phyloP scores from a whole-genome alignment of 1,140 invertebrate genomes.

The Brachionus koreanus region DNA sequence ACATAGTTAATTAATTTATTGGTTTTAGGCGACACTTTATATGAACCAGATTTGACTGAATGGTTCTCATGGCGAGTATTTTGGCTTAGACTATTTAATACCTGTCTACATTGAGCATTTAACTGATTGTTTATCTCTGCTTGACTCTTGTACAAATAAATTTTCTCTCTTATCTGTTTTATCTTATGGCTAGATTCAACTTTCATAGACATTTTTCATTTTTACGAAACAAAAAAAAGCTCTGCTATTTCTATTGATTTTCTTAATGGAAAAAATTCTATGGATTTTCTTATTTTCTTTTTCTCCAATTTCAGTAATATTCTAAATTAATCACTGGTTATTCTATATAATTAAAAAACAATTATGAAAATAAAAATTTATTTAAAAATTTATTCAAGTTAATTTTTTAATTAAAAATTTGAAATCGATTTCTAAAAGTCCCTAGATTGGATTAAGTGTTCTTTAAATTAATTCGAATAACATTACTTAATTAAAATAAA shows the following conservation, averaged over 20 bases:
- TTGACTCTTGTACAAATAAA: neutral
- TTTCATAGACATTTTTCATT: constrained; percentile 30
- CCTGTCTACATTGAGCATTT: constrained; percentile 12
- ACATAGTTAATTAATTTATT: neutral
- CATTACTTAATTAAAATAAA: neutral
- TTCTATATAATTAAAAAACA: neutral
- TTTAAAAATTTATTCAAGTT: neutral
- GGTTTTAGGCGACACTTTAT: neutral
- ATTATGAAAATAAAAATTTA: neutral
- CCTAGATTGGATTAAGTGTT: neutral
- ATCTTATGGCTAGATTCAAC: neutral
- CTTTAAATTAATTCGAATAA: neutral
- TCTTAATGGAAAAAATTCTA: neutral
- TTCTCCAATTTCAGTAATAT: neutral
- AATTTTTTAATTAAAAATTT: neutral
- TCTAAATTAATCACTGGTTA: neutral
- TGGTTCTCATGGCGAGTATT: neutral
- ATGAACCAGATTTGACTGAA: neutral
- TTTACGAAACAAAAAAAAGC: neutral
- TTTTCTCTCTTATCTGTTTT: neutral
- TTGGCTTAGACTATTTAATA: neutral
- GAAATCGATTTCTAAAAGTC: neutral
- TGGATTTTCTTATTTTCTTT: neutral
- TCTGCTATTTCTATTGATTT: neutral
- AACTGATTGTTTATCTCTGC: constrained; percentile 3